Evolutionary conservation across 2,113 vertebrate species (phyloP).

Genomic region (Myanophis thanlyinensis): DNA sequence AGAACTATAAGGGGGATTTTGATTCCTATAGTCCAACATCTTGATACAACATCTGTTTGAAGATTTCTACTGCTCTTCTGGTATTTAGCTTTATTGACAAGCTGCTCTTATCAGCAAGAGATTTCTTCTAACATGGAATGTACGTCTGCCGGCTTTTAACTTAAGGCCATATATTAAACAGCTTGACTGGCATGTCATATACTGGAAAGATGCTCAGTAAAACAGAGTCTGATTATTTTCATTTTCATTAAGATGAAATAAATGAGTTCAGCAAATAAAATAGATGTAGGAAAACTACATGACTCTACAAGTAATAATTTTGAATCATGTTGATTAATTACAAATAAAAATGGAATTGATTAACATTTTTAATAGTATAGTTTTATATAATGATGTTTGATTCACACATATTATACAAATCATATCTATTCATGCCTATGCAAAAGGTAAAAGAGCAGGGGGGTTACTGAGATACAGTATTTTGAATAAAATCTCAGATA

Average conservation of each 20-base stretch:
- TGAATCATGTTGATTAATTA: background rate
- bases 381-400: background rate
- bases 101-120: background rate
- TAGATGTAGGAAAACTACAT: background rate
- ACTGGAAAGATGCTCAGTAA: background rate
- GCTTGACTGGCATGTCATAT: background rate
- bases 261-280: background rate
- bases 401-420: background rate
- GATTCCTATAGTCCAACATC: background rate
- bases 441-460: background rate
- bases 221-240: background rate
- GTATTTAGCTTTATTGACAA: background rate
- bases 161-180: background rate
- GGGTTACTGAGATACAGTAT: background rate
- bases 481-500: background rate
- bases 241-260: background rate
- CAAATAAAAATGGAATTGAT: background rate
- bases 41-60: background rate
- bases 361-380: background rate
- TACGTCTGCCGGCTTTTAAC: background rate
- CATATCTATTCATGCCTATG: background rate
- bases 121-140: background rate
- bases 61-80: background rate
- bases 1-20: background rate
- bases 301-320: background rate